phyloP scores from a whole-genome alignment of 1,140 invertebrate species.

The Achatina immaculata region DNA sequence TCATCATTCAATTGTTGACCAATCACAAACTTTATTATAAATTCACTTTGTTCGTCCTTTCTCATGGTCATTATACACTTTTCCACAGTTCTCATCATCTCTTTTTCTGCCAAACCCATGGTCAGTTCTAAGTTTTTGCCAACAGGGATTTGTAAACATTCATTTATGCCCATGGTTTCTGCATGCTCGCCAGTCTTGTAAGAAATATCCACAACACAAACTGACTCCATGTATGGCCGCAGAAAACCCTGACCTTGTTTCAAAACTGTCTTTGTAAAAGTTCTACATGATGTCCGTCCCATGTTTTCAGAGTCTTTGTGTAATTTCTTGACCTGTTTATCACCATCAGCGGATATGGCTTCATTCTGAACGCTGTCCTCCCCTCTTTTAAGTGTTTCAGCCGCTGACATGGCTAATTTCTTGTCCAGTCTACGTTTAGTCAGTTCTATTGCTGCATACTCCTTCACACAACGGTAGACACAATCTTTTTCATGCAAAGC shows the following conservation, averaged over 20 bases:
- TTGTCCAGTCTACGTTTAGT: no score
- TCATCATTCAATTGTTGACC: not conserved
- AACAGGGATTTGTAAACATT: not conserved
- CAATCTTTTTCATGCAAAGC: no score
- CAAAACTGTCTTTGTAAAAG: constrained; percentile 4
- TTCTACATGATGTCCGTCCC: constrained; percentile 34
- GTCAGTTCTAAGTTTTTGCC: not conserved
- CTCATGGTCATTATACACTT: constrained; percentile 27
- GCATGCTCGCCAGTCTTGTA: not conserved
- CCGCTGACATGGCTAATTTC: no score
- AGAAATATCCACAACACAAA: not conserved
- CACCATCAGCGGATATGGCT: no score
- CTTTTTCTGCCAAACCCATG: constrained; percentile 10
- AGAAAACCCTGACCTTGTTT: constrained; percentile 8
- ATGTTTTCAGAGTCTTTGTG: constrained; percentile 30
- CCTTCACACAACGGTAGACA: no score
- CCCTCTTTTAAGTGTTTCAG: no score
- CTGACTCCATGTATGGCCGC: not conserved
- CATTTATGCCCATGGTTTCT: not conserved
- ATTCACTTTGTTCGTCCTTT: constrained; percentile 8
- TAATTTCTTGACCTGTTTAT: not conserved
- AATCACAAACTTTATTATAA: not conserved
- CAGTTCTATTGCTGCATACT: no score
- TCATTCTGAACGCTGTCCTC: no score
- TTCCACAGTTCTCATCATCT: not conserved